Base-by-base conservation (phyloP, 2,113 vertebrate species). In the Chionodraco myersi region DNA sequence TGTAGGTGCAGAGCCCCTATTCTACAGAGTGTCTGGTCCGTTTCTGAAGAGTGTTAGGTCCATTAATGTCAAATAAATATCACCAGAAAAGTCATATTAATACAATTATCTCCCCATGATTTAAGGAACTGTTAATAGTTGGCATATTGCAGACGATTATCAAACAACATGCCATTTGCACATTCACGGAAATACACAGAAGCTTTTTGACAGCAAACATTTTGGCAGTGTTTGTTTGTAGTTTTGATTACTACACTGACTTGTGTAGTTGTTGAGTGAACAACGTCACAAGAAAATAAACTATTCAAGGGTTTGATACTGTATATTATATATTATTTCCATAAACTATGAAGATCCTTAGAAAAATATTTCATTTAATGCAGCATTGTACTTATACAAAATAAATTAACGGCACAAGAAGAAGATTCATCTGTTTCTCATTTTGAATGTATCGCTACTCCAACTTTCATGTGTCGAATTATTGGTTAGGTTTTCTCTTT, bases 291-390 rank as follows among this genome's bases (percentile, higher is more conserved):
- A 69, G 61, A 80, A 84, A 87, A 90, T 78, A 85, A 80, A 89
- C 44, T 45, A 49, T 77, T 65, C 23, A 66, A 80, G 77, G 87
- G 79, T 87, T 85, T 72, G 60, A 81, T 83, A 75, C 73, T 83
- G 51, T 89, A 73, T 89, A 86, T 91, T 89, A 73, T 89, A 86
- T 91, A 86, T 83, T 85, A 79, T 79, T 81, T 89, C 71, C 82
- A 92, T 91, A 90, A 88, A 88, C 82, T 89, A 87, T 81, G 83
- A 88, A 83, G 85, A 92, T 92, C 89, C 75, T 88, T 95, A 95
- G 90, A 95, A 95, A 95, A 95, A 95, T 95, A 95, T 89, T 93
- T 93, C 73, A 84, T 94, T 91, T 92, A 88, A 91, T 94, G 92
- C 91, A 92, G 90, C 89, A 91, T 92, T 89, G 73, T 84, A 90